Conservation (phyloP, 1,140 invertebrate species). For the Glossosoma conforme region DNA sequence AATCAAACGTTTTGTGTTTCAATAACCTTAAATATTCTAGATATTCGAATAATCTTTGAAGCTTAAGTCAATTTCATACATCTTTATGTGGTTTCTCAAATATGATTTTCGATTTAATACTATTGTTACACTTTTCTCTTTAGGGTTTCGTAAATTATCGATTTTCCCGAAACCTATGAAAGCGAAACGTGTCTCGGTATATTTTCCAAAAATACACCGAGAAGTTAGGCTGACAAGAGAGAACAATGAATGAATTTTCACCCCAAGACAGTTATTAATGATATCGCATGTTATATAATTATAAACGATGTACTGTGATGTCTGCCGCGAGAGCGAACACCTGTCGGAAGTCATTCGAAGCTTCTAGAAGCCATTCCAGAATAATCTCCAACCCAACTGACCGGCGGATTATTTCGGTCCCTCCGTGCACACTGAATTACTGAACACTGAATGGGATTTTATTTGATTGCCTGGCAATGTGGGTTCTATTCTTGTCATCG, state of each 20-base stretch:
- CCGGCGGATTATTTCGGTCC: background rate
- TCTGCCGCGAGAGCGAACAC: constrained; percentile 1
- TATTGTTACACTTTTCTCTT: too few relatives aligned
- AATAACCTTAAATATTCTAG: too few relatives aligned
- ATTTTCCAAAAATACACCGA: too few relatives aligned
- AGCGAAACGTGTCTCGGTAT: too few relatives aligned
- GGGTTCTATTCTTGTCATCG: constrained; percentile 1
- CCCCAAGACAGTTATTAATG: constrained; percentile 25
- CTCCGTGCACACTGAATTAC: constrained; percentile 16
- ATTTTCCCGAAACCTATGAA: too few relatives aligned
- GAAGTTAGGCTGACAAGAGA: background rate
- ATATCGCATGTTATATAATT: constrained; percentile 21
- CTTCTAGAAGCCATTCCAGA: constrained; percentile 14
- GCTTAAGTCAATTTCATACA: too few relatives aligned
- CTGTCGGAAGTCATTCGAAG: constrained; percentile 4
- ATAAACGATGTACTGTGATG: constrained; percentile 12
- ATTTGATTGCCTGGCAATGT: constrained; percentile 6
- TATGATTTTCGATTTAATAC: too few relatives aligned
- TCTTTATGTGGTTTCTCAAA: too few relatives aligned
- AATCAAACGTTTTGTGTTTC: too few relatives aligned
- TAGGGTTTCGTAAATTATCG: too few relatives aligned
- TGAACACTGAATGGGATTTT: constrained; percentile 9
- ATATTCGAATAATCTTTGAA: too few relatives aligned
- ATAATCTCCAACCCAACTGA: constrained; percentile 14
- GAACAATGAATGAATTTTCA: constrained; percentile 23